Base-by-base conservation (phyloP, 2,888 invertebrate genomes). In the Plutella xylostella region DNA sequence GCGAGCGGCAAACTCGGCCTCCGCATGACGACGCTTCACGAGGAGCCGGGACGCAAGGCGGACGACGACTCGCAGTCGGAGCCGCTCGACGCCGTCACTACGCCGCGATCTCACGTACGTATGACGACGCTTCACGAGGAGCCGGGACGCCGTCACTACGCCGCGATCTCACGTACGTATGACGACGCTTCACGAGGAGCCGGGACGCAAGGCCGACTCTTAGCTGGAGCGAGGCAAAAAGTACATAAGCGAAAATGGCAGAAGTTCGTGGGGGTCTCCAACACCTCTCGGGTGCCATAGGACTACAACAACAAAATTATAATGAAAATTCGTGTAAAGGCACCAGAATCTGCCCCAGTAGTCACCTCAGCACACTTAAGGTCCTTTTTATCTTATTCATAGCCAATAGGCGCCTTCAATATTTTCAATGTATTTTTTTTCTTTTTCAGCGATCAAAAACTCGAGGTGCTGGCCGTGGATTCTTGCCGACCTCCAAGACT, bases 121-220 rank as follows among this genome's bases (percentile, higher is more conserved):
- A 42, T 17, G 95, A 94, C 94, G 42, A 97, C 97, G 1, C 75
- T 97, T 37, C 92, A 96, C 63, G 97, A 97, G 70, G 97, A 97
- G 72, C 90, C 90, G 11, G 79, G 78, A 1, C 56, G 80, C 11
- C 60, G 77, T 73, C 4, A 67, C 68, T 11, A 83, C 80, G 15
- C 82, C 80, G 2, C 56, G 71, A 11, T 75, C 76, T 47, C 66
- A 76, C 43, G 84, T 84, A 61, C 50, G 69, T 54, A 42, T 17
- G 95, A 94, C 94, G 42, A 97, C 97, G 1, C 75, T 97, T 37
- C 92, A 96, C 63, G 97, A 97, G 70, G 97, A 97, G 72, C 90
- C 90, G 11, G 79, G 78, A 1, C 56, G 80, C 11, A 60, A 76
- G 11, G 76, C 74, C 50, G 78, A 78, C 33, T n/a, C n/a, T n/a